Base-by-base conservation (phyloP, 2,797 vertebrate genomes). In the Cuniculus paca region DNA sequence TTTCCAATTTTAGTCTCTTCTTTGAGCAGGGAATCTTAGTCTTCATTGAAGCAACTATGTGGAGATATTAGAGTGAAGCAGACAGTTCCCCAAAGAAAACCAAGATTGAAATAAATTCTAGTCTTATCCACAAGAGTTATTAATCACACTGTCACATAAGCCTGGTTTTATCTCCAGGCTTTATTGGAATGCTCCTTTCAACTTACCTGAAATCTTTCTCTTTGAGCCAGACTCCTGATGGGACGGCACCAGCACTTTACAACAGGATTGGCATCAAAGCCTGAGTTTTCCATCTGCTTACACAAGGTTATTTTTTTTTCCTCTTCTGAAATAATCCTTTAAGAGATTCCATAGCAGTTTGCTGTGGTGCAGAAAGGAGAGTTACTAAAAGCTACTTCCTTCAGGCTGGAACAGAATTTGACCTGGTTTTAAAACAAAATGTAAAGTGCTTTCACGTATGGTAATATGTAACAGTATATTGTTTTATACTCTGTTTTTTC, bases 111-210 rank as follows among this genome's bases (percentile, higher is more conserved):
- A 19, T 94, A 70, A 83, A 89, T n/a, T 54, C 17, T 11, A 45
- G 12, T 90, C n/a, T 82, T 56, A 31, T 50, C 72, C 45, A 2
- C 61, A 65, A 77, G 31, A 84, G 12, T 65, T 74, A 5, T 50
- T 85, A n/a, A 58, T 92, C 56, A 87, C 70, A 36, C 2, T 54
- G 24, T 81, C 58, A 56, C 36, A 0, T 52, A 60, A 92, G 61
- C 52, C 85, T 90, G 78, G 45, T 88, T 96, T 97, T 82, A 85
- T 96, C 96, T 54, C 63, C 93, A 93, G 60, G 42, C 77, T 96
- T 94, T 84, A 39, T 81, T 89, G 36, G 80, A 72, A 87, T 90
- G 77, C n/a, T 39, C 63, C 65, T 89, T 96, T 93, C 87, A 91
- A 0, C 11, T 61, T 79, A 20, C 19, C 42, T 45, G 34, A 85